A percentile compares a stretch with the other conserved stretches of the same genome.
Conservation (phyloP, 2,888 invertebrate genomes). For the Asteroscopus sphinx region DNA sequence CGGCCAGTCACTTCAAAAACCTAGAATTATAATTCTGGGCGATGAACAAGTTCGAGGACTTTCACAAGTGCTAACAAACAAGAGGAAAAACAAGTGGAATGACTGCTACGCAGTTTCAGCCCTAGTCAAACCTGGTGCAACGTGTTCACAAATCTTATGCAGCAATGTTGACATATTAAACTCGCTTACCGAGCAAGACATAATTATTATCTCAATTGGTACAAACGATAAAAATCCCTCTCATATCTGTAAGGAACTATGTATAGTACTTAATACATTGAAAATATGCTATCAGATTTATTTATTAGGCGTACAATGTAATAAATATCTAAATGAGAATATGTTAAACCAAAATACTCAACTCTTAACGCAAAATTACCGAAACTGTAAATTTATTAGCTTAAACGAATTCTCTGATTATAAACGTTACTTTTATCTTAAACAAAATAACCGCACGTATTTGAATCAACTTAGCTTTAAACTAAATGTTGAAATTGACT, state of each 20-base stretch:
- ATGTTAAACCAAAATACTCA: slow-evolving; percentile 2
- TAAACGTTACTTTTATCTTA: not conserved
- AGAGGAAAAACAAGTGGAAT: not conserved
- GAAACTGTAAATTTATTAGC: slow-evolving; percentile 1
- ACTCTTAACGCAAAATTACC: not conserved
- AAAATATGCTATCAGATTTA: not conserved
- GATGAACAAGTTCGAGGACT: slow-evolving; percentile 1
- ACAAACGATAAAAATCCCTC: slow-evolving; percentile 1
- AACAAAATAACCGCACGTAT: not conserved
- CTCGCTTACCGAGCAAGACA: not conserved
- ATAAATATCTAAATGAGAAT: not conserved
- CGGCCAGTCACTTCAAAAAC: not conserved
- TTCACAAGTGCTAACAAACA: not conserved
- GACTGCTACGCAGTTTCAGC: not conserved
- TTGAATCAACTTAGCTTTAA: not conserved
- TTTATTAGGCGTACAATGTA: not conserved
- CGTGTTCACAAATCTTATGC: not conserved
- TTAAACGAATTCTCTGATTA: not conserved
- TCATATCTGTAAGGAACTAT: not conserved
- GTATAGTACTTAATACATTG: not conserved
- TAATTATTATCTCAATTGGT: not conserved
- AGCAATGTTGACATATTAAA: not conserved
- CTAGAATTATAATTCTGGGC: not conserved
- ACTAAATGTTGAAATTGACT: not conserved
- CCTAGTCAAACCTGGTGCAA: not conserved